Evolutionary conservation across 2,888 invertebrate genomes (phyloP).

Genomic region (Buathra laborator): DNA sequence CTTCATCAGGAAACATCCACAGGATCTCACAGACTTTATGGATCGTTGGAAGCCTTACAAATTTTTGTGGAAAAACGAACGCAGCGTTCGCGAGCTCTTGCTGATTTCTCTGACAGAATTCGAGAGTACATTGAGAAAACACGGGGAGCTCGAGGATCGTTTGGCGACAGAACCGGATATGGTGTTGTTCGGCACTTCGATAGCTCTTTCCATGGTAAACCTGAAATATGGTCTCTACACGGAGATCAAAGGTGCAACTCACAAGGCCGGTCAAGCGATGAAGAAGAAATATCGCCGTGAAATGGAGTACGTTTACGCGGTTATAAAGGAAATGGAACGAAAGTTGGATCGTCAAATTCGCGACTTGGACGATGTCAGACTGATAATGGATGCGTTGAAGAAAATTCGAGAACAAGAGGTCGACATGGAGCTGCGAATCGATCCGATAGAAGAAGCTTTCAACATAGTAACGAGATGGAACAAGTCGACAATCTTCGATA

Average conservation of each 20-base stretch:
- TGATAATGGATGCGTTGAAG: conserved; percentile 96
- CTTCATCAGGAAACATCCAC: conserved; percentile 39
- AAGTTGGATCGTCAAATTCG: conserved; percentile 95
- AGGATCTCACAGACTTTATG: conserved; percentile 93
- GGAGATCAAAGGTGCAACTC: conserved; percentile 92
- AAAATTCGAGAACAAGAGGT: conserved; percentile 98
- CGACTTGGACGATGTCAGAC: conserved; percentile 96
- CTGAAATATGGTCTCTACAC: conserved; percentile 94
- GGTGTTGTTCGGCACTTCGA: conserved; percentile 90
- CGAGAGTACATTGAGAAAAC: conserved; percentile 90
- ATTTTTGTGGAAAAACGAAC: conserved; percentile 94
- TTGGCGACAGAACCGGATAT: conserved; percentile 91
- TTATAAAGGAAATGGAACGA: conserved; percentile 96
- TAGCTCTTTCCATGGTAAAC: conserved; percentile 93
- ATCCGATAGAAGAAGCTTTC: conserved; percentile 98
- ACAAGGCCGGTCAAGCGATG: conserved; percentile 94
- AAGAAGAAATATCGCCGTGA: conserved; percentile 96
- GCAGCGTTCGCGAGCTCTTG: conserved; percentile 91
- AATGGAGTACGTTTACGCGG: conserved; percentile 97
- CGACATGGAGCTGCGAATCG: conserved; percentile 97
- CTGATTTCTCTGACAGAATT: conserved; percentile 92
- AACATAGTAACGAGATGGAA: conserved; percentile 95
- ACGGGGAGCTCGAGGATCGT: conserved; percentile 92
- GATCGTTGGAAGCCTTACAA: conserved; percentile 95
- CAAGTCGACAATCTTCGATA: conserved; percentile 96